A percentile compares a stretch with the other conserved stretches of the same genome.
These are phyloP conservation scores for Linnaemya tessellans DNA, from an alignment of 2,888 invertebrate species.

Conservation along the genomic window DNA sequence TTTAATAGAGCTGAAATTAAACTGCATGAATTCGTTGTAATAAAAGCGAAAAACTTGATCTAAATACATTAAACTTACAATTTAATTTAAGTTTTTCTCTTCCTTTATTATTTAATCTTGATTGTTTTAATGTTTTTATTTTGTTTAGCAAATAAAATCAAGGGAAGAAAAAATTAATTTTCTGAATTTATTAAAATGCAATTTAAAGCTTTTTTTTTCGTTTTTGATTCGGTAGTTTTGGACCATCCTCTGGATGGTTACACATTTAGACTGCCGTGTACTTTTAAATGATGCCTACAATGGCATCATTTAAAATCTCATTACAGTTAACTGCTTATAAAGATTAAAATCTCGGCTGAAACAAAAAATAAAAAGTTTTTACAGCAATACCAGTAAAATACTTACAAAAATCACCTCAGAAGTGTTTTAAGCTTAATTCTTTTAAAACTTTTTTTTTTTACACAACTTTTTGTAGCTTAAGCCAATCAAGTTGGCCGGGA, in stretches of 20 bases:
- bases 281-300: slow-evolving; percentile 60
- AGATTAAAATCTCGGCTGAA: slow-evolving; percentile 68
- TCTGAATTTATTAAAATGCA: slow-evolving; percentile 64
- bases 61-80: slow-evolving; percentile 51
- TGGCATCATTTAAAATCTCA: slow-evolving; percentile 74
- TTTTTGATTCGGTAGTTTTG: slow-evolving; percentile 34
- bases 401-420: slow-evolving; percentile 35
- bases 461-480: slow-evolving; percentile 26
- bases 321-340: slow-evolving; percentile 74
- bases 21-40: slow-evolving; percentile 4
- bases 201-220: slow-evolving; percentile 34
- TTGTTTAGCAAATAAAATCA: slow-evolving; percentile 5
- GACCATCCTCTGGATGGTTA: slow-evolving; percentile 15
- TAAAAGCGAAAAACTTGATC: slow-evolving; percentile 29
- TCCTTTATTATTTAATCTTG: slow-evolving; percentile 53
- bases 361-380: slow-evolving; percentile 47
- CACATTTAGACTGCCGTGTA: slow-evolving; percentile 4
- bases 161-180: slow-evolving; percentile 41
- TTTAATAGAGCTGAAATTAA: slow-evolving; percentile 43
- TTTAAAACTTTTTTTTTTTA: slow-evolving; percentile 13
- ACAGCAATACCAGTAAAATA: slow-evolving; percentile 13
- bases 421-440: slow-evolving; percentile 55
- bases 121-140: slow-evolving; percentile 64
- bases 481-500: slow-evolving; percentile 25
- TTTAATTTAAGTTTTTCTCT: slow-evolving; percentile 45